A percentile compares a stretch with the other conserved stretches of the same genome.
These are phyloP conservation scores for Mustela lutreola DNA, from an alignment of 2,113 vertebrate species.

Conservation along the genomic window DNA sequence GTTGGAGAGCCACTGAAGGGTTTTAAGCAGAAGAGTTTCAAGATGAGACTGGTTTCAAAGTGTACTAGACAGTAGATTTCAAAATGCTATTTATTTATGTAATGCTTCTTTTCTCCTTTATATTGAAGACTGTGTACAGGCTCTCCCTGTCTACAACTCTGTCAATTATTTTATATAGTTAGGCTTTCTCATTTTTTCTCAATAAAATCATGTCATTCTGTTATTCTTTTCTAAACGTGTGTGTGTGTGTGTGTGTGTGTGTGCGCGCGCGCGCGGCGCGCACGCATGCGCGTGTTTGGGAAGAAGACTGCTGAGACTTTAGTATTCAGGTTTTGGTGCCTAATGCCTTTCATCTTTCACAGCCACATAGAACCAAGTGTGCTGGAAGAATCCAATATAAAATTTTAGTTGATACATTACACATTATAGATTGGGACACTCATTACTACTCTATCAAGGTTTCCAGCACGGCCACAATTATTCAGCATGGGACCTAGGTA, in stretches of 20 bases:
- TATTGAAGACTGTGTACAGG: not conserved
- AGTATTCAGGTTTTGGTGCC: not conserved
- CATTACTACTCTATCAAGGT: slow-evolving; percentile 51
- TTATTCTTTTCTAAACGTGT: not conserved
- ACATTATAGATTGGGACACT: slow-evolving; percentile 32
- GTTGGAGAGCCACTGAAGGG: not conserved
- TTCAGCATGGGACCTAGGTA: not conserved
- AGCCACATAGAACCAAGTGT: not conserved
- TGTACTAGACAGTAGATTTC: not conserved
- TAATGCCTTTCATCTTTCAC: not conserved
- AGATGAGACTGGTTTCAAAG: not conserved
- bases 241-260: not conserved
- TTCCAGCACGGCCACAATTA: slow-evolving; percentile 50
- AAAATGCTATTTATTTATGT: not conserved
- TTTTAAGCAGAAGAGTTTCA: not conserved
- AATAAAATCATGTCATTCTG: not conserved
- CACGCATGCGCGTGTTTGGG: not conserved
- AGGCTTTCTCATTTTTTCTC: not conserved
- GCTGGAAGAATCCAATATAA: slow-evolving; percentile 56
- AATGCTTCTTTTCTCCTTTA: not conserved
- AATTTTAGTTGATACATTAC: slow-evolving; percentile 52
- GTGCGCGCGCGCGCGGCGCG: not conserved
- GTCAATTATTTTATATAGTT: not conserved
- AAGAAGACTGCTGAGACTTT: not conserved
- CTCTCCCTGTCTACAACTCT: not conserved